These are phyloP conservation scores for Phocoena sinus DNA, from an alignment of 2,113 vertebrate species.

Conservation along the genomic window DNA sequence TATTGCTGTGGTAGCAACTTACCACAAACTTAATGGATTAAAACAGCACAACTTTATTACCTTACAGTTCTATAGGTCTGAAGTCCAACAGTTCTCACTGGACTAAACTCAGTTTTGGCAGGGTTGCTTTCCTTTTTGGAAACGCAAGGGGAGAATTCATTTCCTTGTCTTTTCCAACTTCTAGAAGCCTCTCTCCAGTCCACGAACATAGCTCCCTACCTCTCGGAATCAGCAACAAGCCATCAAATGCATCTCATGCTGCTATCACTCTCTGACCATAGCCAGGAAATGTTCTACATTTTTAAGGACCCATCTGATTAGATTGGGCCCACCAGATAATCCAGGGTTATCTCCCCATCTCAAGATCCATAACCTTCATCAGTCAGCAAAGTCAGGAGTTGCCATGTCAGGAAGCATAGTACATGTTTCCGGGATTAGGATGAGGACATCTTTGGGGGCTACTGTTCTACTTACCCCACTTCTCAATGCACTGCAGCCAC, in stretches of 20 bases:
- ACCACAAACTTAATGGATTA: neutral
- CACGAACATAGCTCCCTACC: neutral
- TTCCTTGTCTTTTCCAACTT: neutral
- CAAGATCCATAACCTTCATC: neutral
- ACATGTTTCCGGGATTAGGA: neutral
- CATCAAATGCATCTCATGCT: neutral
- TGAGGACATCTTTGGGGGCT: neutral
- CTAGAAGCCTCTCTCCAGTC: neutral
- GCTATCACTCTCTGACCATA: neutral
- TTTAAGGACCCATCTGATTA: neutral
- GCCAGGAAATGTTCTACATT: neutral
- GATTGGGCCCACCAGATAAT: neutral
- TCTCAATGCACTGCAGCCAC: neutral
- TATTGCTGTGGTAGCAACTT: neutral
- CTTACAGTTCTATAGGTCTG: neutral
- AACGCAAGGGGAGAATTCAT: neutral
- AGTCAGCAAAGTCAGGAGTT: neutral
- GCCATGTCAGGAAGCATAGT: neutral
- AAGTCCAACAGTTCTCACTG: neutral
- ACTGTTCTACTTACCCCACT: neutral
- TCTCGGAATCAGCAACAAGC: neutral
- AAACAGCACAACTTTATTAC: neutral
- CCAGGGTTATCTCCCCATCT: neutral
- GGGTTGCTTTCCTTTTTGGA: neutral
- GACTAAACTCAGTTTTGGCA: neutral